Base-by-base conservation (phyloP, 2,797 vertebrate species). In the Hemitrygon akajei region DNA sequence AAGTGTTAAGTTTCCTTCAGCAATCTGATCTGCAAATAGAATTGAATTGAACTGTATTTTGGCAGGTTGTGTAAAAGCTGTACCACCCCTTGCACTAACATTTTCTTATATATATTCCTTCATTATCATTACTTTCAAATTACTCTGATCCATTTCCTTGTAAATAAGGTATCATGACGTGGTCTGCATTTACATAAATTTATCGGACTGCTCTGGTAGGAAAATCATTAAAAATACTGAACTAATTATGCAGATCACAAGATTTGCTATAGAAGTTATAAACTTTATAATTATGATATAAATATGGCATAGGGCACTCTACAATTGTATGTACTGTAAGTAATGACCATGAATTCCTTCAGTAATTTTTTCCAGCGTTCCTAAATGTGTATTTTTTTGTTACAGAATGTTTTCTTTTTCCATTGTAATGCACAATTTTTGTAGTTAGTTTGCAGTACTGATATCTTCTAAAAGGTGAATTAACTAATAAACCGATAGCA, bases 131-230 rank as follows among this genome's bases (percentile, higher is more conserved):
- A 97, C 97, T 98, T 97, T 98, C 97, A 96, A 96, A 97, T 96
- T 98, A 97, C 97, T 98, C 97, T 97, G 97, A 97, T 97, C 97
- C 96, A 98, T 98, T 98, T 73, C 98, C 98, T 97, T 99, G 98
- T 99, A 99, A 98, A 99, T 99, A 99, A 97, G 97, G 97, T 98
- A 98, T 98, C 98, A 97, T 97, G 97, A 97, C 98, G 97, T 98
- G 98, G 97, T 98, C 97, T 98, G 97, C 97, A 96, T 97, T 97
- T 98, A 94, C 95, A 97, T 98, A 98, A 98, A 97, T 96, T 97
- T 98, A 97, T 96, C 97, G 97, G 98, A 98, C 98, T 98, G 98
- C 98, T 98, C 96, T 97, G 96, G 94, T 96, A 96, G 96, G 95
- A 96, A 89, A 96, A 95, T 93, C 96, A 97, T 97, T 97, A 97